phyloP scores from a whole-genome alignment of 2,113 vertebrate genomes.

The Atherinomorus stipes region DNA sequence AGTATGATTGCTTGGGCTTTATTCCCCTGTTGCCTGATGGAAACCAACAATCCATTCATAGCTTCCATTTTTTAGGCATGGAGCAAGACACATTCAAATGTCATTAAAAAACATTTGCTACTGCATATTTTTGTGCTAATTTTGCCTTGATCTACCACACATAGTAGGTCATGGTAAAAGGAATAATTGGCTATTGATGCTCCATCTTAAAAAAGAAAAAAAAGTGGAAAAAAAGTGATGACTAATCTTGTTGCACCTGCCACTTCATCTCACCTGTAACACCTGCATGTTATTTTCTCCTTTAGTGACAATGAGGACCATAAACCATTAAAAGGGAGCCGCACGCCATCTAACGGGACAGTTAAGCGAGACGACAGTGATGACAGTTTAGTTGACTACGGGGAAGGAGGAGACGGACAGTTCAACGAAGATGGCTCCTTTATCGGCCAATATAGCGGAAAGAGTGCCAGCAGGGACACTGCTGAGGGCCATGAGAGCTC shows the following conservation, averaged over 20 bases:
- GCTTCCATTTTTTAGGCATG: conserved; percentile 65
- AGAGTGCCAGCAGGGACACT: conserved; percentile 91
- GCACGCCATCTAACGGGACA: conserved; percentile 95
- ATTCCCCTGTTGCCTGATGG: conserved; percentile 78
- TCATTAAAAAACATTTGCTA: background rate
- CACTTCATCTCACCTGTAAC: conserved; percentile 81
- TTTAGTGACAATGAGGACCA: conserved; percentile 96
- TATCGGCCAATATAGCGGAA: conserved; percentile 98
- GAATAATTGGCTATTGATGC: conserved; percentile 37
- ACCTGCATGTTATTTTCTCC: conserved; percentile 85
- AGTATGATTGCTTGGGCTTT: conserved; percentile 66
- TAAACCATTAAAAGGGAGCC: conserved; percentile 96
- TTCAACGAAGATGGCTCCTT: conserved; percentile 99
- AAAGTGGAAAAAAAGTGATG: conserved; percentile 50
- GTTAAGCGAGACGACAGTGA: conserved; percentile 98
- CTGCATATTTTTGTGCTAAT: background rate
- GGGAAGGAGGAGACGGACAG: conserved; percentile 96
- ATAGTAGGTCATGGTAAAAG: conserved; percentile 21
- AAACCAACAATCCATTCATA: conserved; percentile 78
- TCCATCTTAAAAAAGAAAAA: conserved; percentile 81
- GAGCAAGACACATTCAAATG: conserved; percentile 43
- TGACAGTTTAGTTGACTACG: conserved; percentile 99
- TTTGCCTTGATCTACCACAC: conserved; percentile 6
- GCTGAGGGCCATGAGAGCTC: conserved; percentile 95
- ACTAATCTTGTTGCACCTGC: conserved; percentile 69